These are phyloP conservation scores for Zaprionus nigranus DNA, from an alignment of 1,140 invertebrate genomes.

Conservation along the genomic window DNA sequence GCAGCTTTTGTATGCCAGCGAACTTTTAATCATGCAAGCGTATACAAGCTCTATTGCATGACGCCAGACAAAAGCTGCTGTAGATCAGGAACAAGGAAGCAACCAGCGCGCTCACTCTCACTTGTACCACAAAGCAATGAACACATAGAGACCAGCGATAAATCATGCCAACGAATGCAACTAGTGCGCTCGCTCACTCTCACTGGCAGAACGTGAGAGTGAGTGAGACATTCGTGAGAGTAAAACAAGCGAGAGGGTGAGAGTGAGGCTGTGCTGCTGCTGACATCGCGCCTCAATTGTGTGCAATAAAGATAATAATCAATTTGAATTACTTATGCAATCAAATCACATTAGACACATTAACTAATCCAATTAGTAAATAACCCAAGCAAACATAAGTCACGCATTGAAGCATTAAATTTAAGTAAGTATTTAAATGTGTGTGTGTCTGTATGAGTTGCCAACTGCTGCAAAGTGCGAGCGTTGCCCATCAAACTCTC, in stretches of 20 bases:
- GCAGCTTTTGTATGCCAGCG: background rate
- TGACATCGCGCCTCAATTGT: background rate
- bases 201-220: background rate
- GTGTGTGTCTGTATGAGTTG: background rate
- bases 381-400: background rate
- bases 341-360: conserved; percentile 21
- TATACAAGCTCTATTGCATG: background rate
- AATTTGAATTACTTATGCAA: conserved; percentile 22
- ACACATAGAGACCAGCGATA: too few relatives aligned
- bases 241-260: background rate
- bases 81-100: too few relatives aligned
- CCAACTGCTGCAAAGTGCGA: background rate
- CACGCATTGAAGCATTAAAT: background rate
- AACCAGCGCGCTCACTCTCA: too few relatives aligned
- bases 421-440: conserved; percentile 1
- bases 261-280: background rate
- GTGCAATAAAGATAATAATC: conserved; percentile 6
- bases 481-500: background rate
- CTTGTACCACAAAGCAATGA: too few relatives aligned
- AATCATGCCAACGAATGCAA: too few relatives aligned
- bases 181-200: background rate
- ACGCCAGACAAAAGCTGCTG: background rate
- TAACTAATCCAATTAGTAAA: conserved; percentile 10
- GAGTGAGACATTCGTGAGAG: background rate
- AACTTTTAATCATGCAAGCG: background rate